Base-by-base conservation (phyloP, 1,140 invertebrate species). In the Lineus longissimus region DNA sequence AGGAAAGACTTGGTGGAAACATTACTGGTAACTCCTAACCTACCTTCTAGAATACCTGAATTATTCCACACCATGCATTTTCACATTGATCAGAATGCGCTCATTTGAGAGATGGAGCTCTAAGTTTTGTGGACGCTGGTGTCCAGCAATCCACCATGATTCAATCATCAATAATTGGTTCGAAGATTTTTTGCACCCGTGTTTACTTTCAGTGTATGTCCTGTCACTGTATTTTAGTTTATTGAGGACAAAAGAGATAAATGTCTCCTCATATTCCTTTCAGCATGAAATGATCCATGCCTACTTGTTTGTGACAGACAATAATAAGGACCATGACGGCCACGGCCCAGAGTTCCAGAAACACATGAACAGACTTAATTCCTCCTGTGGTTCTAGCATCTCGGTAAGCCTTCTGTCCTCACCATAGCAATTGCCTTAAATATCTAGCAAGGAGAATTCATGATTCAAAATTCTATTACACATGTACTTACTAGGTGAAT, bases 241-340 rank as follows among this genome's bases (percentile, higher is more conserved):
- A n/a, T n/a, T n/a, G n/a, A n/a, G n/a, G n/a, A n/a, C n/a, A 36
- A 36, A 36, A 36, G 15, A 7, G 33, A 15, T 17, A 36, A 33
- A 54, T 51, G 55, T 67, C 68, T 69, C 65, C 62, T 63, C 70
- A 55, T 64, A 73, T 60, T 72, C 43, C 43, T 74, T 71, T 61
- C 67, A 90, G 84, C 97, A 99, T 83, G 97, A 99, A 84, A 99
- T 99, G 97, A 99, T 99, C 64, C 97, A 99, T 82, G 97, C 94
- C 0, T 98, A 89, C 79, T 85, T 98, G 55, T 98, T 98, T 84
- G 85, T 98, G 0, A 91, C 91, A 2, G 83, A 88, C 61, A 88
- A 89, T 65, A 87, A 90, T 72, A 85, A 86, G 72, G 93, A 97
- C 71, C 86, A 92, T 75, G 90, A 94, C 82, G 93, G 91, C 7